These are phyloP conservation scores for Meganola albula DNA, from an alignment of 2,888 invertebrate species.

Conservation along the genomic window DNA sequence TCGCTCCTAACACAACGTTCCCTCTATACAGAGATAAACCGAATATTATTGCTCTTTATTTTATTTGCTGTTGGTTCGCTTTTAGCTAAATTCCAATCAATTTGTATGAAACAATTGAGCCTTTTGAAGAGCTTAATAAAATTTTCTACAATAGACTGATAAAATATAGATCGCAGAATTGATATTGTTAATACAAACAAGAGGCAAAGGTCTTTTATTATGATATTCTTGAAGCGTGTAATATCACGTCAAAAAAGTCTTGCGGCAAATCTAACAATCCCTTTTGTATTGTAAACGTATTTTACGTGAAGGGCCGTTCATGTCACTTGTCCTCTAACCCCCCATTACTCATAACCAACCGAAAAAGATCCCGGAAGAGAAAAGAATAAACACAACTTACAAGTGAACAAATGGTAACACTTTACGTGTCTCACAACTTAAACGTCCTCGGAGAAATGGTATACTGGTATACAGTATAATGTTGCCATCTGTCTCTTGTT, in stretches of 20 bases:
- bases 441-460: slow-evolving; percentile 58
- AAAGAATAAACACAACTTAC: slow-evolving; percentile 64
- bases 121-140: too few species aligned
- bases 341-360: slow-evolving; percentile 61
- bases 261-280: too few species aligned
- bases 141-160: too few species aligned
- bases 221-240: too few species aligned
- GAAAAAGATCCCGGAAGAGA: slow-evolving; percentile 48
- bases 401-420: slow-evolving; percentile 65
- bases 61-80: slow-evolving; percentile 29
- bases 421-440: slow-evolving; percentile 67
- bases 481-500: slow-evolving; percentile 57
- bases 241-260: too few species aligned
- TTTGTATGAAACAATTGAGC: slow-evolving; percentile 19
- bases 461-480: slow-evolving; percentile 60
- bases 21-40: slow-evolving; percentile 33
- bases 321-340: slow-evolving; percentile 48
- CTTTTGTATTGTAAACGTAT: slow-evolving; percentile 50
- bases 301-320: slow-evolving; percentile 42
- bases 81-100: slow-evolving; percentile 28
- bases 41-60: slow-evolving; percentile 35
- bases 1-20: slow-evolving; percentile 32
- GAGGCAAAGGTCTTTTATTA: too few species aligned
- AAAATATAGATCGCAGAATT: too few species aligned
- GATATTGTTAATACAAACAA: too few species aligned